Evolutionary conservation across 2,888 invertebrate species (phyloP).

Genomic region (Zonitis immaculata): DNA sequence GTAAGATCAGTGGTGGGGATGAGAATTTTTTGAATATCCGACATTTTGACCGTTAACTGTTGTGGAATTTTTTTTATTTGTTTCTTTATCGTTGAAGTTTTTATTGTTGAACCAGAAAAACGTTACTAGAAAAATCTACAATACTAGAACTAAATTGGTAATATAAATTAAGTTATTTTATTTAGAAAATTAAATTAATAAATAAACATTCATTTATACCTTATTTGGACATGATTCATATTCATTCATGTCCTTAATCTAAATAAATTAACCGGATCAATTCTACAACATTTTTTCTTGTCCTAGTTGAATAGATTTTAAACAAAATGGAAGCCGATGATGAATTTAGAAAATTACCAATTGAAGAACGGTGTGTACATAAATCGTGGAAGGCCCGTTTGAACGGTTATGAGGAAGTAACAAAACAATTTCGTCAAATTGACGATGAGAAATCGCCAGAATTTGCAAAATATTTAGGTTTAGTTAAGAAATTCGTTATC

Average conservation of each 20-base stretch:
- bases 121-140: not conserved
- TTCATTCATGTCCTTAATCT: conserved; percentile 1
- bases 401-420: conserved; percentile 90
- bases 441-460: conserved; percentile 92
- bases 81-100: not conserved
- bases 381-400: conserved; percentile 95
- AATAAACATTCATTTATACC: not conserved
- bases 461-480: conserved; percentile 84
- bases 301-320: not conserved
- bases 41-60: not conserved
- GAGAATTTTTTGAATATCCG: not conserved
- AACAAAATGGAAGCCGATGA: conserved; percentile 75
- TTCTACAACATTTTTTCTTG: no score
- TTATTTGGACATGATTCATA: not conserved
- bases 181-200: not conserved
- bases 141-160: not conserved
- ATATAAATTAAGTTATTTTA: not conserved
- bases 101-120: not conserved
- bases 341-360: conserved; percentile 78
- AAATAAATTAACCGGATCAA: not conserved
- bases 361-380: conserved; percentile 89
- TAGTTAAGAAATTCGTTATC: conserved; percentile 90
- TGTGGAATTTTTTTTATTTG: not conserved
- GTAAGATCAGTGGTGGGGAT: not conserved
- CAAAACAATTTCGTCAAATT: conserved; percentile 80